These are phyloP conservation scores for Hypomesus transpacificus DNA, from an alignment of 2,113 vertebrate species.

Conservation along the genomic window DNA sequence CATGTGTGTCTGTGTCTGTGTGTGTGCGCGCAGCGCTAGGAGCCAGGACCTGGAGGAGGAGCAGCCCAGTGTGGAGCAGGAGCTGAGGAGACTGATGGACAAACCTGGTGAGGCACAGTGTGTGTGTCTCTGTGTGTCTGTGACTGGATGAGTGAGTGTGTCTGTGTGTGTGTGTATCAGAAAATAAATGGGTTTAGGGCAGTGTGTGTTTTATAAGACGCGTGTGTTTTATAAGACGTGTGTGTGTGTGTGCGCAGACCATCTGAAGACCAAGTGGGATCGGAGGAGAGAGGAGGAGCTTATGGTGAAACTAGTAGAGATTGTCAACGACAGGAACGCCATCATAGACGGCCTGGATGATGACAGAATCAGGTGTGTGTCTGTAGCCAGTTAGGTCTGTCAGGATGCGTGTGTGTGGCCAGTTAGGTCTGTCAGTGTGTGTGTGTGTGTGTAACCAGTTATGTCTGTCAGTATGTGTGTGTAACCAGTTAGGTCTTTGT, in stretches of 20 bases:
- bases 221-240: too few species aligned
- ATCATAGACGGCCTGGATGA: slow-evolving; percentile 91
- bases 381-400: neutral
- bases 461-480: slow-evolving; percentile 2
- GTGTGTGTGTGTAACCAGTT: neutral
- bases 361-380: slow-evolving; percentile 84
- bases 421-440: neutral
- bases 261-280: slow-evolving; percentile 74
- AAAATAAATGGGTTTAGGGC: neutral
- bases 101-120: slow-evolving; percentile 75
- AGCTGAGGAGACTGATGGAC: slow-evolving; percentile 80
- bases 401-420: neutral
- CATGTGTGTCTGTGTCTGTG: too few species aligned
- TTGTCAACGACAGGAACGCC: slow-evolving; percentile 82
- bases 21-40: slow-evolving; percentile 71
- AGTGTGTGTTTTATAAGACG: neutral
- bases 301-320: slow-evolving; percentile 80
- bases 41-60: slow-evolving; percentile 88
- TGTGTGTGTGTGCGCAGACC: slow-evolving; percentile 64
- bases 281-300: slow-evolving; percentile 78
- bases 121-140: neutral
- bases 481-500: too few species aligned
- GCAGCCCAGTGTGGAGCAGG: slow-evolving; percentile 81
- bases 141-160: slow-evolving; percentile 1
- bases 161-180: neutral